Conservation (phyloP, 2,797 vertebrate genomes). For the Nasua narica region DNA sequence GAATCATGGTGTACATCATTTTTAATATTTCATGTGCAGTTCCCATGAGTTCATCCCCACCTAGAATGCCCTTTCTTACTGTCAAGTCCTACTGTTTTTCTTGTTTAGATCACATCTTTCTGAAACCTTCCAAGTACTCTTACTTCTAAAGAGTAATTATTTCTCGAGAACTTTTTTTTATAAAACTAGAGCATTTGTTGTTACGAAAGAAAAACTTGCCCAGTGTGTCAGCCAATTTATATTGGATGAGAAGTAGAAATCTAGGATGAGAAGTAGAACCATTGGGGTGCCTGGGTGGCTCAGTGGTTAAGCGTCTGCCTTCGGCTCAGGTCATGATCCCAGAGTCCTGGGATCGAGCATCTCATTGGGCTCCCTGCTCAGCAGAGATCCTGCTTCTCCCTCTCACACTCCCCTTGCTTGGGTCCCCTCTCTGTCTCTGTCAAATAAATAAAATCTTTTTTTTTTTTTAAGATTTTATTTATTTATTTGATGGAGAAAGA, state of each 20-base stretch:
- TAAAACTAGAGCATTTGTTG: conserved; percentile 3
- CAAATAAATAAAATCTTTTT: too few species aligned
- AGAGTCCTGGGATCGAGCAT: too few species aligned
- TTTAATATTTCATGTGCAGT: background rate
- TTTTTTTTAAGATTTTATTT: too few species aligned
- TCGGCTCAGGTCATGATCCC: too few species aligned
- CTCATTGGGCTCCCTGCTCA: too few species aligned
- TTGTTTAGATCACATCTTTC: background rate
- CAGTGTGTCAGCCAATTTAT: background rate
- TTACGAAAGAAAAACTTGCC: background rate
- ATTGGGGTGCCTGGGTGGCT: background rate
- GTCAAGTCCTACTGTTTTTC: background rate
- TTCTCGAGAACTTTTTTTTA: background rate
- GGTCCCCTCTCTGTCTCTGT: too few species aligned
- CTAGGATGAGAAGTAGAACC: background rate
- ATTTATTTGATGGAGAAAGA: too few species aligned
- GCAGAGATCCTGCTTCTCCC: too few species aligned
- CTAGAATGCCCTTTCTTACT: background rate
- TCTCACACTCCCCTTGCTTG: too few species aligned
- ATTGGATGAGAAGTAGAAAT: background rate
- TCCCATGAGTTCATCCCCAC: background rate
- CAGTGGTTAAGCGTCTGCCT: too few species aligned
- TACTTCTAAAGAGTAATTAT: background rate
- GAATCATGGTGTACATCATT: too few species aligned
- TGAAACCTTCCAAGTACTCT: background rate